phyloP scores from a whole-genome alignment of 2,113 vertebrate genomes.

The Cercopithecus mona region DNA sequence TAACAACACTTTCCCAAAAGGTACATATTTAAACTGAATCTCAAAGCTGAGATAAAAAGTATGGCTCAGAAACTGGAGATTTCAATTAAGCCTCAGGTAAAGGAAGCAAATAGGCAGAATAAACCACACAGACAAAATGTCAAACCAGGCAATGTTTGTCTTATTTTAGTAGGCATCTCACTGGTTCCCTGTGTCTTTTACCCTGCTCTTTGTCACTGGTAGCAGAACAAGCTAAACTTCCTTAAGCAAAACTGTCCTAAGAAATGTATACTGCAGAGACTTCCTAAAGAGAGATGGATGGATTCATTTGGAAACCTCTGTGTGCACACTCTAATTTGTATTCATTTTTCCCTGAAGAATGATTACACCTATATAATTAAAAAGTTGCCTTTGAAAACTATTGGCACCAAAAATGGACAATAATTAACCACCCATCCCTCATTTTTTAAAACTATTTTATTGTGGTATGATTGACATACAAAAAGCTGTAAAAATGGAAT shows the following conservation, averaged over 20 bases:
- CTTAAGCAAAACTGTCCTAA: not conserved
- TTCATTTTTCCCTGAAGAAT: conserved; percentile 2
- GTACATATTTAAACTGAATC: not conserved
- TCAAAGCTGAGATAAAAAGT: not conserved
- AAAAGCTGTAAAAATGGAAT: not conserved
- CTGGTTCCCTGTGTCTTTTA: not conserved
- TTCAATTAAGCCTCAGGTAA: not conserved
- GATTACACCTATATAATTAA: not conserved
- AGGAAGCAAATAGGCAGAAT: not conserved
- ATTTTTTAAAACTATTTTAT: not conserved
- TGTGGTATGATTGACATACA: not conserved
- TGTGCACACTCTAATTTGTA: not conserved
- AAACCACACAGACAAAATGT: not conserved
- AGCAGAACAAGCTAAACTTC: not conserved
- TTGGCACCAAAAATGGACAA: not conserved
- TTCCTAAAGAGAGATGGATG: not conserved
- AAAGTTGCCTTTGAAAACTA: not conserved
- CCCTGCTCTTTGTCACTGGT: not conserved
- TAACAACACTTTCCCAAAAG: not conserved
- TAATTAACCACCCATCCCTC: not conserved
- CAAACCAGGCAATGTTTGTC: not conserved
- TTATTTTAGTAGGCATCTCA: not conserved
- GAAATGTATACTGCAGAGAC: not conserved
- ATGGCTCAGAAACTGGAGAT: not conserved
- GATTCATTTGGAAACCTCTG: not conserved